Base-by-base conservation (phyloP, 2,888 invertebrate species). In the Drosophila hamatofila region DNA sequence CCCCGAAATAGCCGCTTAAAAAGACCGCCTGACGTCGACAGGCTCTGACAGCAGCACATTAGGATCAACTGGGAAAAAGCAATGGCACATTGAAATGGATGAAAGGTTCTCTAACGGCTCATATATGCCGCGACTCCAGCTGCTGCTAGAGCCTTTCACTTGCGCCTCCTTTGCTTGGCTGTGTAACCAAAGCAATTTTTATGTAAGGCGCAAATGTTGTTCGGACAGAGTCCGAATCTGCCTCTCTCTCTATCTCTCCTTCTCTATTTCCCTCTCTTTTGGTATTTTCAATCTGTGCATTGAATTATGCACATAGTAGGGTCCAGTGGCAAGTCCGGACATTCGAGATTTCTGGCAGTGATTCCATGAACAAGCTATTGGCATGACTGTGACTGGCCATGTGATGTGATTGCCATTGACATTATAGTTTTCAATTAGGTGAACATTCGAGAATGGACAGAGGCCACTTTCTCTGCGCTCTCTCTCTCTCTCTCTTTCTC, bases 371-470 rank as follows among this genome's bases (percentile, higher is more conserved):
- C 35, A 25, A 80, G 27, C 30, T 75, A 80, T 62, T 78, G 81
- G 62, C 81, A 55, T 42, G 30, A 21, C 30, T 30, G 21, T 33
- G 56, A 52, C 35, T 11, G 37, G 16, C 21, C 23, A n/a, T 23
- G 25, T 54, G 83, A 83, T 82, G 59, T 79, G 83, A 84, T 84
- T 78, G 76, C 82, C 69, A 77, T 73, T 84, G 84, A 86, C 86
- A 82, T 77, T 80, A 80, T 77, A 84, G 86, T 82, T 86, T 84
- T 86, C 86, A 84, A 86, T 84, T 86, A 86, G 83, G 67, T 73
- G 85, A 72, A 49, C 70, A 64, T 58, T 14, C 49, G 16, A 21
- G 21, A 41, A 35, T 18, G 25, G 46, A 55, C 18, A 30, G 18
- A 11, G 12, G 3, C 18, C 30, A 49, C 48, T 49, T 30, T 49